Percentiles rank a stretch among this genome's conserved stretches.
phyloP scores from a whole-genome alignment of 2,797 vertebrate species.

The Tarsius wallacei region DNA sequence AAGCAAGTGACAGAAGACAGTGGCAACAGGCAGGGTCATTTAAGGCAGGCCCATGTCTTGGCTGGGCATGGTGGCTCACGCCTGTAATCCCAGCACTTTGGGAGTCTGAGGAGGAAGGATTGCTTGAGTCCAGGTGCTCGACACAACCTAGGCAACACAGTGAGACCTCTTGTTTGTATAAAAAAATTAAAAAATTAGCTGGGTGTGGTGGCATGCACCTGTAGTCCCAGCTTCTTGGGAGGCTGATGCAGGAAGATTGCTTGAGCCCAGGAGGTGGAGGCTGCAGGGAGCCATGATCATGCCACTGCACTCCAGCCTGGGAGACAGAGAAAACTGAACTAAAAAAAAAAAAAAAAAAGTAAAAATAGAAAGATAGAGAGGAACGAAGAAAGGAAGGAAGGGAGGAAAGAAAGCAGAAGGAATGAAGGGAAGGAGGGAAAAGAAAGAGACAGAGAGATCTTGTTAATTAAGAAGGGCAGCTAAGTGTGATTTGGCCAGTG shows the following conservation, averaged over 20 bases:
- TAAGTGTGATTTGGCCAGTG: neutral
- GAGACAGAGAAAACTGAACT: neutral
- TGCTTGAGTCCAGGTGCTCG: neutral
- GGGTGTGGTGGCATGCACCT: fast-evolving
- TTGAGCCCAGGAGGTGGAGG: neutral
- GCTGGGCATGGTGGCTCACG: no score
- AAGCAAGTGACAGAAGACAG: neutral
- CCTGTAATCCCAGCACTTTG: no score
- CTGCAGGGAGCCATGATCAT: neutral
- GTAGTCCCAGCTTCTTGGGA: neutral
- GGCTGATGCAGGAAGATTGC: neutral
- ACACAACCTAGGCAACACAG: neutral
- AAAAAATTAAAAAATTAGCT: neutral
- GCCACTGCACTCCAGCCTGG: neutral
- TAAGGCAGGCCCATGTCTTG: neutral
- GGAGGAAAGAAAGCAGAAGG: neutral
- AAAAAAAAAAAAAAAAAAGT: neutral
- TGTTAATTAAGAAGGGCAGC: neutral
- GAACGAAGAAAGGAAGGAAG: neutral
- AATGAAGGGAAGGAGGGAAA: neutral
- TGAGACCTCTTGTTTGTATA: neutral
- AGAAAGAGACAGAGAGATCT: neutral
- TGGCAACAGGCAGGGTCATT: neutral
- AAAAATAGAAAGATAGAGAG: no score
- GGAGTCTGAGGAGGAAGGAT: no score